Conservation (phyloP, 2,888 invertebrate genomes). For the Brachyptera risi region DNA sequence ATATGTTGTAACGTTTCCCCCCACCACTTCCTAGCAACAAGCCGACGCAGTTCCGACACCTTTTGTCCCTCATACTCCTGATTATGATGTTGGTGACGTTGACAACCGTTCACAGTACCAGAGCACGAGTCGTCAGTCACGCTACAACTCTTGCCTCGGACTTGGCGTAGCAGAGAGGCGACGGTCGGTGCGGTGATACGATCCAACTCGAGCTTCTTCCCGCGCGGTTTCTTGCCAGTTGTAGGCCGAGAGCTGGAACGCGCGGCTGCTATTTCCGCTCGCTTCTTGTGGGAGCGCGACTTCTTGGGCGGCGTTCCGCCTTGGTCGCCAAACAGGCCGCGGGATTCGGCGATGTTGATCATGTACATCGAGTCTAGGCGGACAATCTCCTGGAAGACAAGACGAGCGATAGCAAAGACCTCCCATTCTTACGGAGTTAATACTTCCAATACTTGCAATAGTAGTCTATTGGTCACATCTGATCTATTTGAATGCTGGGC, state of each 20-base stretch:
- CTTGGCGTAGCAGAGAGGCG: conserved; percentile 51
- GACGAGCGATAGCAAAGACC: too few relatives aligned
- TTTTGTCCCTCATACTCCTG: background rate
- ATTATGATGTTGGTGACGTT: background rate
- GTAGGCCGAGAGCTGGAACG: background rate
- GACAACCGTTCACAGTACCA: conserved; percentile 42
- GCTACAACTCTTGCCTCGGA: background rate
- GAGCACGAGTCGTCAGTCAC: conserved; percentile 33
- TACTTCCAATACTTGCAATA: too few relatives aligned
- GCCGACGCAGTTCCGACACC: conserved; percentile 13
- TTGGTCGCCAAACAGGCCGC: conserved; percentile 64
- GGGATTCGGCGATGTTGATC: conserved; percentile 76
- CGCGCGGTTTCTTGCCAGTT: background rate
- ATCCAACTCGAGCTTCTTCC: conserved; percentile 48
- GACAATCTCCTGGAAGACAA: conserved; percentile 57
- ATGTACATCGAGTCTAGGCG: conserved; percentile 77
- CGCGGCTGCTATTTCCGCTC: background rate
- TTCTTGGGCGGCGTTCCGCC: conserved; percentile 1
- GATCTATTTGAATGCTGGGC: too few relatives aligned
- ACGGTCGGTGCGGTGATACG: conserved; percentile 64
- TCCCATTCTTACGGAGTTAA: too few relatives aligned
- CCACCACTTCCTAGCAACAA: conserved; percentile 32
- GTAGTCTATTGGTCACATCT: too few relatives aligned
- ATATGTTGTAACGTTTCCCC: conserved; percentile 25
- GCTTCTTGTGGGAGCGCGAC: background rate